These are phyloP conservation scores for Tetramorium bicarinatum DNA, from an alignment of 2,888 invertebrate genomes.

Conservation along the genomic window DNA sequence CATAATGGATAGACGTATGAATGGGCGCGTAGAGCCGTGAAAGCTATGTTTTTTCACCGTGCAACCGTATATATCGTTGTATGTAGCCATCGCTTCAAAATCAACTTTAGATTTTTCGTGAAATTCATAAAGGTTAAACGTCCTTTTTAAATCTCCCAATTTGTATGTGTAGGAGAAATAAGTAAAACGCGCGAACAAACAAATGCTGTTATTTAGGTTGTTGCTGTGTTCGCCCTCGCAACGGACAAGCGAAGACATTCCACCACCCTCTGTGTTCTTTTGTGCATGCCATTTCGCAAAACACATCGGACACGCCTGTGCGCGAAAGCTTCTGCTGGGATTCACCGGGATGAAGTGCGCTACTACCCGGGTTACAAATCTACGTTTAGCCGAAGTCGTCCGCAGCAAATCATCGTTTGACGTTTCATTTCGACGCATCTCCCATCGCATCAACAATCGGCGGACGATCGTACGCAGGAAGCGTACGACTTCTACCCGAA, in stretches of 20 bases:
- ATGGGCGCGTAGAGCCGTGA: constrained; percentile 26
- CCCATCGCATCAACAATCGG: constrained; percentile 38
- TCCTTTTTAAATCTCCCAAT: not conserved
- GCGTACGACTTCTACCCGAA: constrained; percentile 52
- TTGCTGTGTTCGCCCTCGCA: constrained; percentile 34
- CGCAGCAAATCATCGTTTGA: constrained; percentile 69
- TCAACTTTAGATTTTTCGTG: constrained; percentile 21
- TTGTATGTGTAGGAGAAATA: not conserved
- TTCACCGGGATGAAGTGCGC: constrained; percentile 64
- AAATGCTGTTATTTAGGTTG: constrained; percentile 65
- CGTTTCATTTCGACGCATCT: constrained; percentile 67
- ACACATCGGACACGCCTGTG: constrained; percentile 55
- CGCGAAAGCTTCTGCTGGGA: constrained; percentile 51
- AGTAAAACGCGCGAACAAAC: not conserved
- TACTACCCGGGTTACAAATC: constrained; percentile 53
- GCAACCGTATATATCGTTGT: not conserved
- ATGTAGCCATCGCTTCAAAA: constrained; percentile 6
- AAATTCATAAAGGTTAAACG: constrained; percentile 10
- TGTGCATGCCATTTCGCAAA: constrained; percentile 54
- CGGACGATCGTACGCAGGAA: constrained; percentile 61
- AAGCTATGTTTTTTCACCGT: constrained; percentile 23
- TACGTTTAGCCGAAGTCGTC: constrained; percentile 27
- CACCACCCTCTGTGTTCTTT: constrained; percentile 59
- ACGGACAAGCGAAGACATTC: constrained; percentile 49
- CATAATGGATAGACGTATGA: constrained; percentile 36